Percentiles rank a stretch among this genome's conserved stretches.
phyloP scores from a whole-genome alignment of 1,140 invertebrate genomes.

The Antheraea pernyi region DNA sequence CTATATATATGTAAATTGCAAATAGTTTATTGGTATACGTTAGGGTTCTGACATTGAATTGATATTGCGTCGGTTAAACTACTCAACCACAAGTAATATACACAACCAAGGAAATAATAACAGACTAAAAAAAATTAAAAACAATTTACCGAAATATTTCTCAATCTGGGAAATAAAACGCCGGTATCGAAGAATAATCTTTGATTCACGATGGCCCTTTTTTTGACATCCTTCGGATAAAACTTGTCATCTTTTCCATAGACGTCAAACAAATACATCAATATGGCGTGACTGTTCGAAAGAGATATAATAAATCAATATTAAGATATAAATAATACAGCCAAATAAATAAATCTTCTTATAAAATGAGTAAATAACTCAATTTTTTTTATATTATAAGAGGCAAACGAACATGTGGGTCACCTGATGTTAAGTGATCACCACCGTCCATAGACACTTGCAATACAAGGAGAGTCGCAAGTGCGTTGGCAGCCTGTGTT shows the following conservation, averaged over 20 bases:
- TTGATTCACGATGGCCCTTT: conserved; percentile 84
- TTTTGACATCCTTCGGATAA: conserved; percentile 83
- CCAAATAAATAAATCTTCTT: background rate
- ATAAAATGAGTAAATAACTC: background rate
- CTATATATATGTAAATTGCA: too few relatives aligned
- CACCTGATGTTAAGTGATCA: too few relatives aligned
- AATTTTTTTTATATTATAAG: too few relatives aligned
- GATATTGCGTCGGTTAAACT: too few relatives aligned
- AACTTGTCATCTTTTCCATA: conserved; percentile 83
- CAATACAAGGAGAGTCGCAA: too few relatives aligned
- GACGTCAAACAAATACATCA: conserved; percentile 83
- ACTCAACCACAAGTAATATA: too few relatives aligned
- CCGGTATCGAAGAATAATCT: conserved; percentile 84
- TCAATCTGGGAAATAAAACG: conserved; percentile 79
- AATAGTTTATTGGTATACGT: too few relatives aligned
- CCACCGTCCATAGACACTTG: too few relatives aligned
- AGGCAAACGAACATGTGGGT: too few relatives aligned
- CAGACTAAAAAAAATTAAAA: conserved; percentile 1
- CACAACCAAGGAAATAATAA: too few relatives aligned
- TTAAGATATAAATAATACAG: conserved; percentile 5
- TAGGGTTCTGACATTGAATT: too few relatives aligned
- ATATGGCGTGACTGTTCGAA: conserved; percentile 81
- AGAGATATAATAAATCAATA: conserved; percentile 12
- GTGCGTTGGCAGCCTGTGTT: too few relatives aligned
- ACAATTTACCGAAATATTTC: conserved; percentile 58